Evolutionary conservation across 2,113 vertebrate species (phyloP).

Genomic region (Rhizomys pruinosus): DNA sequence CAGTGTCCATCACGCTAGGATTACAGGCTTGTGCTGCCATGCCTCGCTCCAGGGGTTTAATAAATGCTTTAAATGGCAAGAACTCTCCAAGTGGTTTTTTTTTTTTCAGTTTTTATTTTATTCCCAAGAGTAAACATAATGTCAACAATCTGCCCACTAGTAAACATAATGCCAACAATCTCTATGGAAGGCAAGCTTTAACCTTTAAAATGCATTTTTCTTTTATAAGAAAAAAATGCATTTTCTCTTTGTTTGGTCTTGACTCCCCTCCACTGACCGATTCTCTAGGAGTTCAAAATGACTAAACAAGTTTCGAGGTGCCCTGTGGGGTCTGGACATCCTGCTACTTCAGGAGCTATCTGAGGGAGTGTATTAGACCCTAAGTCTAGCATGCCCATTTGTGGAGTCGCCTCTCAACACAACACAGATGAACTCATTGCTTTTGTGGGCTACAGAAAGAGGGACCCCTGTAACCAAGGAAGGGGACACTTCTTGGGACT

Average conservation of each 20-base stretch:
- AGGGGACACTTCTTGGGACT: background rate
- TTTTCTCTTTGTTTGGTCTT: background rate
- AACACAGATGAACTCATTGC: background rate
- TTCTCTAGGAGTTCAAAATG: background rate
- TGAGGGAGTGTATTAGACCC: background rate
- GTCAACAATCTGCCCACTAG: background rate
- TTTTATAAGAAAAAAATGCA: background rate
- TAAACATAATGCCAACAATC: background rate
- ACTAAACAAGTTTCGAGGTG: background rate
- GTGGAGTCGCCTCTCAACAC: background rate
- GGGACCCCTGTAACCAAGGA: background rate
- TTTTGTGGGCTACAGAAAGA: background rate
- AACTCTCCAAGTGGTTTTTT: background rate
- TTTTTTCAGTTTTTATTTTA: background rate
- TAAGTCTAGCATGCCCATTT: background rate
- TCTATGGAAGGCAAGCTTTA: background rate
- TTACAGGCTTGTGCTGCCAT: background rate
- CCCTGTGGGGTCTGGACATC: fast-evolving
- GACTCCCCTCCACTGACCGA: background rate
- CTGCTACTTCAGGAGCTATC: background rate
- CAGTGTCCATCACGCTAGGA: background rate
- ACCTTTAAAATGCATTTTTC: no score
- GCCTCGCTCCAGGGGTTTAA: background rate
- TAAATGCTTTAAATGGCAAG: background rate
- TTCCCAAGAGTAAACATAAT: background rate